Conservation (phyloP, 2,113 vertebrate species). For the Zingel zingel region DNA sequence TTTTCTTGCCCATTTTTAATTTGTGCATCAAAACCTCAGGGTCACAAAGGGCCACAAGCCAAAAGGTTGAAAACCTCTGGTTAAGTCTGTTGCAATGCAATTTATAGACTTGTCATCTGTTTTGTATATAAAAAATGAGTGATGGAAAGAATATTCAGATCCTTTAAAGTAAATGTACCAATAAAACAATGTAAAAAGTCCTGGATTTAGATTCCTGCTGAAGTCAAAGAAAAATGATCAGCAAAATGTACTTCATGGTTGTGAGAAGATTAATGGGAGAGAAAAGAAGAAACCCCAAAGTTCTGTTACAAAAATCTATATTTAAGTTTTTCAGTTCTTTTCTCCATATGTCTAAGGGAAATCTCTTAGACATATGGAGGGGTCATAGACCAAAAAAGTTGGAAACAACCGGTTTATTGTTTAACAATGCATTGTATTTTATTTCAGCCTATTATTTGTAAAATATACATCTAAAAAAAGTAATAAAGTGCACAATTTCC, state of each 20-base stretch:
- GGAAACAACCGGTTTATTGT: background rate
- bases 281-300: background rate
- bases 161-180: background rate
- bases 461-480: background rate
- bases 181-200: background rate
- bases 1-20: background rate
- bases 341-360: no score
- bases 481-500: background rate
- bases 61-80: background rate
- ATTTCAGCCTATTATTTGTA: background rate
- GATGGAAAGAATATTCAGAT: background rate
- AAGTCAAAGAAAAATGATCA: background rate
- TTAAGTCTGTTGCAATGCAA: background rate
- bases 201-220: background rate
- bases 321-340: background rate
- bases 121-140: background rate
- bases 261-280: background rate
- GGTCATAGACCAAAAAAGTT: constrained; percentile 8
- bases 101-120: background rate
- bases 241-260: background rate
- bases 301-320: background rate
- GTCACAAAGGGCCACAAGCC: background rate
- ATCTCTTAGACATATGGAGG: constrained; percentile 15
- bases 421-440: background rate
- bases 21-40: background rate